These are phyloP conservation scores for Apostichopus parvimensis DNA, from an alignment of 35 echinoderm and acorn worm species.

Conservation along the genomic window DNA sequence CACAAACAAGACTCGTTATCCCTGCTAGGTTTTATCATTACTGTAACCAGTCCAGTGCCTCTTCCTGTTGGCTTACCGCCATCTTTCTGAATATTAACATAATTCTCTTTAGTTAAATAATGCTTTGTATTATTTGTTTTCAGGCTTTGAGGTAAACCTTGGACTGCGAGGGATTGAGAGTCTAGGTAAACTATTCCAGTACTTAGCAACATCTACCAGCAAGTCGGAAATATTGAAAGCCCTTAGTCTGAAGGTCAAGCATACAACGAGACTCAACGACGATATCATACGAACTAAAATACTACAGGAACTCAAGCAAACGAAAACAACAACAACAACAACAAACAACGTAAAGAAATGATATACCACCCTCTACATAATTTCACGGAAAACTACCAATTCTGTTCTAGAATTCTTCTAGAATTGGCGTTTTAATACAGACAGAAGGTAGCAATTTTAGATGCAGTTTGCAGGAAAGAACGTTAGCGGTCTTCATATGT, in stretches of 20 bases:
- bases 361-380: background rate
- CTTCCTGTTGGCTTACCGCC: background rate
- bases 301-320: slow-evolving; percentile 17
- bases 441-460: too few species aligned
- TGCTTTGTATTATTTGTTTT: slow-evolving; percentile 15
- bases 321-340: background rate
- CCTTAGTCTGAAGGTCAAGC: slow-evolving; percentile 69
- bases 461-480: too few species aligned
- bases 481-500: too few species aligned
- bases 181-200: slow-evolving; percentile 68
- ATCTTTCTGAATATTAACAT: background rate
- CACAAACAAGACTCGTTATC: too few species aligned
- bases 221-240: slow-evolving; percentile 71
- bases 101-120: background rate
- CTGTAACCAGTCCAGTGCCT: background rate
- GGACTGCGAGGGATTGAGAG: slow-evolving; percentile 79
- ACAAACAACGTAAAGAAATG: background rate
- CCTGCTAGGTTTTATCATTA: too few species aligned
- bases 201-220: slow-evolving; percentile 59
- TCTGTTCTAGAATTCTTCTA: too few species aligned
- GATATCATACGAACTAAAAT: slow-evolving; percentile 66
- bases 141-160: slow-evolving; percentile 90
- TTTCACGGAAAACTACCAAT: too few species aligned
- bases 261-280: slow-evolving; percentile 70
- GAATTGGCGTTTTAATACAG: too few species aligned